Evolutionary conservation across 2,797 vertebrate genomes (phyloP).

Genomic region (Cossypha heuglini): DNA sequence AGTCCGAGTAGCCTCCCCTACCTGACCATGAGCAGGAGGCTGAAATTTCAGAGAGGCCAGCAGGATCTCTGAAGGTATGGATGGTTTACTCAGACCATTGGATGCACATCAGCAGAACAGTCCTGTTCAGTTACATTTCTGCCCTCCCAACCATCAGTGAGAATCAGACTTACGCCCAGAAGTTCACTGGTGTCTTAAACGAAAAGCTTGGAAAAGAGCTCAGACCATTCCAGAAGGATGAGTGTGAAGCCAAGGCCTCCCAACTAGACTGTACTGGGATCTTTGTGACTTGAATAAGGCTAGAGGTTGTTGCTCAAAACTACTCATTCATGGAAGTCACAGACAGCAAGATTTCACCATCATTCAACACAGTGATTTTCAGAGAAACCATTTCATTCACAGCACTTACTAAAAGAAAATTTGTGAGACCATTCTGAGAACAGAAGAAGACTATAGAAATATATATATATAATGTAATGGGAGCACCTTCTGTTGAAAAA

Average conservation of each 20-base stretch:
- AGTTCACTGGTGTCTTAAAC: neutral
- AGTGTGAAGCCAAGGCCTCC: neutral
- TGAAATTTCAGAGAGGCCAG: neutral
- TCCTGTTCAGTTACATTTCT: neutral
- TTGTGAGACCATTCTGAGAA: neutral
- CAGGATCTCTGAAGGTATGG: neutral
- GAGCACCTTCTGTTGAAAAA: neutral
- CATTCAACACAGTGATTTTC: neutral
- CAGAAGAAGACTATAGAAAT: neutral
- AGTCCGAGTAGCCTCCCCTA: neutral
- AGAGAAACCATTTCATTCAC: neutral
- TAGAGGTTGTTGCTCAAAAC: neutral
- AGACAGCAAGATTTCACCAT: neutral
- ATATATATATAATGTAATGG: rapidly evolving
- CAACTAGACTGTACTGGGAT: rapidly evolving
- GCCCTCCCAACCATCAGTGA: neutral
- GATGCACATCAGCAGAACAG: neutral
- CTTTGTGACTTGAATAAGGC: neutral
- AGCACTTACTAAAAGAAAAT: neutral
- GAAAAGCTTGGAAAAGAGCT: neutral
- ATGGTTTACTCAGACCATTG: neutral
- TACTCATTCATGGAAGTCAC: neutral
- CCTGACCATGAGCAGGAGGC: neutral
- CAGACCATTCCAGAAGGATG: neutral
- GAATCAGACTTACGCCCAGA: neutral